Base-by-base conservation (phyloP, 64 coral and sea anemone species). In the Montipora sp. region DNA sequence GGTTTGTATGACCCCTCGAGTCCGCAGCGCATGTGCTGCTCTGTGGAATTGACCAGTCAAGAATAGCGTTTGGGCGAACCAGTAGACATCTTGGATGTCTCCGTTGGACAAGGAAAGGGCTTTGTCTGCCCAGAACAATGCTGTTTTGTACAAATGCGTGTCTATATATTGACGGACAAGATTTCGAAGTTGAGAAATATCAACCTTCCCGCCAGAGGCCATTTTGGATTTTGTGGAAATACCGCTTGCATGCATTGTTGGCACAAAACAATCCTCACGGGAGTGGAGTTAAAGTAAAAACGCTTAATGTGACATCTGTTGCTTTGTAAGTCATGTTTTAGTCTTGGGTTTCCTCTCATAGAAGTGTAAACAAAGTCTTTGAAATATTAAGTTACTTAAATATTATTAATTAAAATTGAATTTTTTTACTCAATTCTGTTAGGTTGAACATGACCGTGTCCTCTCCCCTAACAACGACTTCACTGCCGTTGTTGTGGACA, bases 181-280 rank as follows among this genome's bases (percentile, higher is more conserved):
- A 80, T 99, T 99, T 49, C 98, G 92, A 89, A 99, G 94, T 92
- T 99, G 98, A 65, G 92, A 88, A 94, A 99, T 89, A 91, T 94
- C 91, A 96, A 99, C 78, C 95, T 99, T 99, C 94, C 98, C 98
- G 94, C 98, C 94, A 91, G 94, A 60, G 92, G 95, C 98, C 98
- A 99, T 99, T 53, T 96, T 99, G 66, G 67, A 87, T 66, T 27
- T 74, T 23, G 22, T 60, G 21, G 57, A 7, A 45, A 75, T 20
- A 90, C 70, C 65, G 89, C 68, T 81, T 94, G 3, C 16, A 71
- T 63, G 1, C 16, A 59, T 63, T 23, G 53, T 85, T 70, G 60
- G 78, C 72, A 4, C 18, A 79, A 58, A 18, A 51, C 22, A 15
- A 63, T 22, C 19, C 7, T 3, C 55, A 3, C 70, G 89, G 95